These are phyloP conservation scores for Ephestia elutella DNA, from an alignment of 1,140 invertebrate species.

Conservation along the genomic window DNA sequence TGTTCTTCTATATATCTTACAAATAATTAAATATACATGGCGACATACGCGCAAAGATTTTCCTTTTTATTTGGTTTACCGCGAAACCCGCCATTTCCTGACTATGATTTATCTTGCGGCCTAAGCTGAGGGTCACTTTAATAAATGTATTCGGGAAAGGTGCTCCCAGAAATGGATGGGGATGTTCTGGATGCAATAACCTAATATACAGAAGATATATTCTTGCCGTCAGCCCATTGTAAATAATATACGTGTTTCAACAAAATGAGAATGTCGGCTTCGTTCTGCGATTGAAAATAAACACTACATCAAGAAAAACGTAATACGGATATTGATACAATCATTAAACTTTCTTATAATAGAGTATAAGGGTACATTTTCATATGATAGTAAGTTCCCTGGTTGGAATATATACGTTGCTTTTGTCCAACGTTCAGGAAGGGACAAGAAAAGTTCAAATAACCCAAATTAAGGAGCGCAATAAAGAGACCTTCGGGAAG, in stretches of 20 bases:
- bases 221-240: conserved; percentile 10
- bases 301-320: neutral
- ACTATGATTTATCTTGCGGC: conserved; percentile 68
- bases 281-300: neutral
- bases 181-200: conserved; percentile 56
- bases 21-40: conserved; percentile 8
- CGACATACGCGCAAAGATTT: conserved; percentile 17
- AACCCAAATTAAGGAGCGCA: conserved; percentile 55
- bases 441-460: conserved; percentile 54
- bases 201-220: conserved; percentile 48
- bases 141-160: conserved; percentile 68
- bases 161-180: conserved; percentile 52
- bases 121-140: conserved; percentile 65
- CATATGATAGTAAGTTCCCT: conserved; percentile 4
- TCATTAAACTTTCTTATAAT: neutral
- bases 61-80: conserved; percentile 60
- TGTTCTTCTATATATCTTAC: too few species aligned
- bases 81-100: conserved; percentile 61
- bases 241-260: conserved; percentile 1
- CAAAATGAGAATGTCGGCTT: neutral
- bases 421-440: conserved; percentile 36
- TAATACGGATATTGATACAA: too few species aligned
- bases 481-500: conserved; percentile 52
- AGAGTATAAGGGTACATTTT: neutral
- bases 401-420: conserved; percentile 32